Percentiles rank a stretch among this genome's conserved stretches.
These are phyloP conservation scores for Rhinichthys osculus DNA, from an alignment of 2,797 vertebrate genomes.

Conservation along the genomic window DNA sequence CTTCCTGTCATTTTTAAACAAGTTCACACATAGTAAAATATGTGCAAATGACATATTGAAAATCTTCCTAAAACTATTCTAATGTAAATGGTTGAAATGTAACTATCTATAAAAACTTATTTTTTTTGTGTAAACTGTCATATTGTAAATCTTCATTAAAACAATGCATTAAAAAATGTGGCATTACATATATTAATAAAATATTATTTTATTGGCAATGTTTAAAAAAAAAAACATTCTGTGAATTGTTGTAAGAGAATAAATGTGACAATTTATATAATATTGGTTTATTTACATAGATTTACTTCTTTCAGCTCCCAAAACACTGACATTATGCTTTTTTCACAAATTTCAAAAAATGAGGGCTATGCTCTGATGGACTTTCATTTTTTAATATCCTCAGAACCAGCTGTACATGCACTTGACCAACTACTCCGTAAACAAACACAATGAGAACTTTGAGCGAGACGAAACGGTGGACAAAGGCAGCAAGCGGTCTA, in stretches of 20 bases:
- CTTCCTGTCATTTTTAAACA: too few species aligned
- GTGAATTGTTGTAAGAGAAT: background rate
- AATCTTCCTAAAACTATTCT: background rate
- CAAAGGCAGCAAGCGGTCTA: constrained; percentile 97
- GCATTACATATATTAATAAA: background rate
- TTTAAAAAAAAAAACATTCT: background rate
- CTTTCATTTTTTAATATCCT: constrained; percentile 44
- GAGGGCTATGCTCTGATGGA: background rate
- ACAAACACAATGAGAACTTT: constrained; percentile 98
- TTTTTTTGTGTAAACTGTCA: background rate
- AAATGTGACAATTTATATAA: background rate
- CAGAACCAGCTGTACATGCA: constrained; percentile 98
- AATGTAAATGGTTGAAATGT: background rate
- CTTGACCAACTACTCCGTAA: constrained; percentile 98
- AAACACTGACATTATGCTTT: background rate
- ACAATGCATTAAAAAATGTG: background rate
- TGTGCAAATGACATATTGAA: background rate
- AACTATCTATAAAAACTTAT: background rate
- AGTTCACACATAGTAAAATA: too few species aligned
- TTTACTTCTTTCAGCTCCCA: background rate
- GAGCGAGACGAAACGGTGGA: constrained; percentile 94
- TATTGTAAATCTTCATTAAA: background rate
- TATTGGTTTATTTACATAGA: background rate
- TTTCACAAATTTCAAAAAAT: background rate
- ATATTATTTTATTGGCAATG: background rate